Evolutionary conservation across 1,140 invertebrate species (phyloP), one percentile per base, ranked within the genome.

Genomic region (Procambarus clarkii): DNA sequence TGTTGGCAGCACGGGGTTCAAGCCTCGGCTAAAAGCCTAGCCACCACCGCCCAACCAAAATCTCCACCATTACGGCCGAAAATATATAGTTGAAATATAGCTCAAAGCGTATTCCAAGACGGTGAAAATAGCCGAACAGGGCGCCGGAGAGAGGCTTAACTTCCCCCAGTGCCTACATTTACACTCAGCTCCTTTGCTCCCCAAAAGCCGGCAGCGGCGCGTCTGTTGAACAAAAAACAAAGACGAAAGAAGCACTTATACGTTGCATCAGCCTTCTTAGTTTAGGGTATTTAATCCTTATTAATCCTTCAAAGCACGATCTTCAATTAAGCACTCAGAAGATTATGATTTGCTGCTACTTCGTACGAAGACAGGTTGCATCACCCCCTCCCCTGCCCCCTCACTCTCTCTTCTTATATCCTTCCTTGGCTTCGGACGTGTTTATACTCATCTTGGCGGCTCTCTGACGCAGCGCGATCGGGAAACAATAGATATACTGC

Each of bases 291-390:
- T 85, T 90, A 90, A 90, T 90, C 88, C 81, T 60, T 48, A 84
- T 90, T 84, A 90, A 90, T 90, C 88, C 81, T 44, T 90, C 88
- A 90, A 90, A 90, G 88, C 88, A 90, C 88, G 82, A 90, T 90
- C 81, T 90, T 90, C 88, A 90, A 90, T 90, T 90, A 90, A 82
- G 88, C 88, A 90, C 88, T 90, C 88, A 90, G 81, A 77, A 85
- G 88, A 90, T 90, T 90, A 90, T 76, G 81, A 77, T 90, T 90
- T 84, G 80, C 86, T 45, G 81, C 81, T 46, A 84, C 50, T 34
- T 69, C 74, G 81, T 83, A 54, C 69, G 88, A 78, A 84, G 48
- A 84, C 81, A 71, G 11, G 4, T 11, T 54, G 7, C 50, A 54
- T 5, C 50, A 5, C 50, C 50, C 50, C 50, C 2, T 54, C 7